Evolutionary conservation across 2,113 vertebrate species (phyloP).

Genomic region (Isichthys henryi): DNA sequence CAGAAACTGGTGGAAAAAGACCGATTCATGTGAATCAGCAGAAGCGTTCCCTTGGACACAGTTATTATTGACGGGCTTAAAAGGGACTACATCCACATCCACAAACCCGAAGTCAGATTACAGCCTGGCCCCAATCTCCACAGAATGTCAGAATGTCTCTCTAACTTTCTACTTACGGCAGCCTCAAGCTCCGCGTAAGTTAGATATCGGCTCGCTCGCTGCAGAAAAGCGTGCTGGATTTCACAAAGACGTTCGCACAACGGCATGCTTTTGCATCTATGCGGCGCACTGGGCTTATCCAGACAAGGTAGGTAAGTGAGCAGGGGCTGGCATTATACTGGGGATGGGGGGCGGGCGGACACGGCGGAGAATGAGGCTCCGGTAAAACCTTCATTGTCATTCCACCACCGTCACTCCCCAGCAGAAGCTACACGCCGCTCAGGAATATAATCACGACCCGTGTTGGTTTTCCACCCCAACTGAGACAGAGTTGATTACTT

Average conservation of each 20-base stretch:
- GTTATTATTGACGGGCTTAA: background rate
- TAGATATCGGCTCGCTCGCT: background rate
- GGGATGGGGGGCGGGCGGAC: background rate
- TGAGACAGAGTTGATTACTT: slow-evolving; percentile 60
- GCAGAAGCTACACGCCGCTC: slow-evolving; percentile 39
- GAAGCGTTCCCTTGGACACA: slow-evolving; percentile 13
- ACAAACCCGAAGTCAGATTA: background rate
- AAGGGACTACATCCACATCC: background rate
- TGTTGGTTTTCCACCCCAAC: slow-evolving; percentile 53
- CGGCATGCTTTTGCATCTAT: background rate
- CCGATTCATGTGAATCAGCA: slow-evolving; percentile 51
- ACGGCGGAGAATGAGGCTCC: slow-evolving; percentile 39
- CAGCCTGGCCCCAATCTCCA: slow-evolving; percentile 20
- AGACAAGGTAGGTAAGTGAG: slow-evolving; percentile 1
- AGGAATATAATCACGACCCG: slow-evolving; percentile 58
- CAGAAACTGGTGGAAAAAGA: slow-evolving; percentile 45
- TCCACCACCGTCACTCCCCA: slow-evolving; percentile 49
- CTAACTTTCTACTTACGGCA: background rate
- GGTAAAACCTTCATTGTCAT: slow-evolving; percentile 57
- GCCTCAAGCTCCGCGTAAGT: background rate
- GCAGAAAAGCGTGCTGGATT: background rate
- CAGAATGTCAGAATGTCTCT: slow-evolving; percentile 20
- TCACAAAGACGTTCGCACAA: background rate
- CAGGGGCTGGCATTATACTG: background rate
- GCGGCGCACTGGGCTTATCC: background rate